Evolutionary conservation across 2,113 vertebrate species (phyloP), one percentile per base, ranked within the genome.

Genomic region (Catharus minimus): DNA sequence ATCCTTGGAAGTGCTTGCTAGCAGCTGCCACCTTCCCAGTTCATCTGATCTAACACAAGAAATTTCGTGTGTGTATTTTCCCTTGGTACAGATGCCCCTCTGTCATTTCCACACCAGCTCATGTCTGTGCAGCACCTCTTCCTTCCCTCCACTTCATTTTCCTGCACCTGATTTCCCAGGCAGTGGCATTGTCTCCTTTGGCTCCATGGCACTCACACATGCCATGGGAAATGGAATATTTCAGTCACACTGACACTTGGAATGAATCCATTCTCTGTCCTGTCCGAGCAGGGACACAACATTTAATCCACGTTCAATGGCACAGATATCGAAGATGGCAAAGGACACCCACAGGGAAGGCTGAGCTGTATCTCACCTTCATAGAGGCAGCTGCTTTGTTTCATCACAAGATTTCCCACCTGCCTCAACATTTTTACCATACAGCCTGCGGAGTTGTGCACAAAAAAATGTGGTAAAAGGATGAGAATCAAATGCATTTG

Each of bases 251-350:
- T 74, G 15, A 24, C 3, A 7, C 33, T 74, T 55, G 61, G 56
- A 73, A n/a, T 60, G 36, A 79, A 32, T 50, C 57, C 32, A 14
- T 43, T 23, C 10, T 58, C 64, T 61, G 9, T 56, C 67, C 66
- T 33, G 1, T 24, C 20, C 0, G 0, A 46, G 66, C 28, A 30
- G 1, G 41, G 67, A 16, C 52, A 32, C 43, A 32, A 11, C 14
- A 1, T 13, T 77, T 57, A 44, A 76, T 30, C 30, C 36, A 3
- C 7, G 1, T 32, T 47, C 53, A 39, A 5, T 47, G 72, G 16
- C 24, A 7, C 67, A 32, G 17, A 33, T 30, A 8, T 4, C 0
- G 1, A n/a, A 55, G 28, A 6, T 6, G 11, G 44, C 74, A 68
- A 18, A 68, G 1, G 4, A 58, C 28, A 30, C 21, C 15, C 7